phyloP scores from a whole-genome alignment of 2,113 vertebrate genomes.

The Tiliqua scincoides region DNA sequence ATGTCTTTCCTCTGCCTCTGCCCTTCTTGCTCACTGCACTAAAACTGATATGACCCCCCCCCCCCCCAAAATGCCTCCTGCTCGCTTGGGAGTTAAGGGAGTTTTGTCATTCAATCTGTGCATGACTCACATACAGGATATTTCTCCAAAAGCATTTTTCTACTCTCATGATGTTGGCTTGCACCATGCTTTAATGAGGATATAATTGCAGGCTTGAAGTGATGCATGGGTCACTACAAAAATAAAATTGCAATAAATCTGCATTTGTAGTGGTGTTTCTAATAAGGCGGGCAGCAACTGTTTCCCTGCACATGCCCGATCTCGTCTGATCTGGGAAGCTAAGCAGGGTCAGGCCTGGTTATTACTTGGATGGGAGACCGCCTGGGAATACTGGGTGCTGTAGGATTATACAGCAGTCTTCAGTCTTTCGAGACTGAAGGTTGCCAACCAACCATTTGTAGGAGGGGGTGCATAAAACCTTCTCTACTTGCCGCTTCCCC shows the following conservation, averaged over 20 bases:
- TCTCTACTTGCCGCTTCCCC: too few relatives aligned
- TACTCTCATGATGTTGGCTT: background rate
- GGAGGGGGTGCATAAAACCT: too few relatives aligned
- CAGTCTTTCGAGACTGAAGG: too few relatives aligned
- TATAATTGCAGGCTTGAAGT: background rate
- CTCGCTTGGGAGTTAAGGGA: background rate
- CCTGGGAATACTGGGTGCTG: too few relatives aligned
- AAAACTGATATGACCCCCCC: conserved; percentile 11
- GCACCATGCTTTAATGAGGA: background rate
- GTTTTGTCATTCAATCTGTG: conserved; percentile 5
- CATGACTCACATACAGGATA: background rate
- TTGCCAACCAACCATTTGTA: too few relatives aligned
- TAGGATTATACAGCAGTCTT: too few relatives aligned
- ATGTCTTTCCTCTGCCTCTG: background rate
- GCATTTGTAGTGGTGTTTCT: background rate
- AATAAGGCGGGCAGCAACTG: too few relatives aligned
- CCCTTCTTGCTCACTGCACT: background rate
- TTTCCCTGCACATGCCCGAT: too few relatives aligned
- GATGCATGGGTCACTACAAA: background rate
- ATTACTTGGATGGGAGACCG: too few relatives aligned
- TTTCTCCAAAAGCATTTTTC: background rate
- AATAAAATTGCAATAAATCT: background rate
- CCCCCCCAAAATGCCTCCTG: background rate
- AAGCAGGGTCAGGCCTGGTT: too few relatives aligned
- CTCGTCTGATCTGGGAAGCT: too few relatives aligned